Conservation (phyloP, 2,113 vertebrate genomes). For the Craseonycteris thonglongyai region DNA sequence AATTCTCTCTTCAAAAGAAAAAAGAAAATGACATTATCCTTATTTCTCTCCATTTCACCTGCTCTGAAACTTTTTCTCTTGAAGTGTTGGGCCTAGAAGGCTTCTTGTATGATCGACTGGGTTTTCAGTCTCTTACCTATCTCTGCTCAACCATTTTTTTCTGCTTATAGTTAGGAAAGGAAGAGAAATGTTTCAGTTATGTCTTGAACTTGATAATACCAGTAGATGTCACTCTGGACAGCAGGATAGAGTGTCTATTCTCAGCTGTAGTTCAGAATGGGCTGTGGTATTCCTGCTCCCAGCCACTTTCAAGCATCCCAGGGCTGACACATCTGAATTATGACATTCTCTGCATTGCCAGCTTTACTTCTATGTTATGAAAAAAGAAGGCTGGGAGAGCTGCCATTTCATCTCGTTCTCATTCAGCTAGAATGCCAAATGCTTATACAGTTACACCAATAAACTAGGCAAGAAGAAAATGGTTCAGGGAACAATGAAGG, state of each 20-base stretch:
- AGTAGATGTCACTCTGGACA: slow-evolving; percentile 80
- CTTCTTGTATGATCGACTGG: neutral
- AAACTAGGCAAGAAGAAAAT: neutral
- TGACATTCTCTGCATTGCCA: slow-evolving; percentile 57
- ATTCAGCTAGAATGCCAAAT: neutral
- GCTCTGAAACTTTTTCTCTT: neutral
- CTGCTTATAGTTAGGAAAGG: neutral
- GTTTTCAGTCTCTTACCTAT: neutral
- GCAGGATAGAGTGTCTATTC: slow-evolving; percentile 7
- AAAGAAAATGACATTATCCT: neutral
- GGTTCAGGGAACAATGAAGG: neutral
- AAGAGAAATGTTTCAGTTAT: neutral
- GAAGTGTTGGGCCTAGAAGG: neutral
- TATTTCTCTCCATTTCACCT: neutral
- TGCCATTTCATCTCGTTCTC: slow-evolving; percentile 52
- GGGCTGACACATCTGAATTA: slow-evolving; percentile 49
- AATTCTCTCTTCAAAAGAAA: neutral
- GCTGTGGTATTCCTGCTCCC: neutral
- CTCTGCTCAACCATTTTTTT: neutral
- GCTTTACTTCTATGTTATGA: slow-evolving; percentile 55
- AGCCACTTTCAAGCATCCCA: slow-evolving; percentile 45
- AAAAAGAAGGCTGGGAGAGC: slow-evolving; percentile 51
- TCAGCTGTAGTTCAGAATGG: neutral
- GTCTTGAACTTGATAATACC: slow-evolving; percentile 23
- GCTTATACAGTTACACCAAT: neutral